A percentile compares a stretch with the other conserved stretches of the same genome.
phyloP scores from a whole-genome alignment of 2,113 vertebrate species.

The Ciconia stormi region DNA sequence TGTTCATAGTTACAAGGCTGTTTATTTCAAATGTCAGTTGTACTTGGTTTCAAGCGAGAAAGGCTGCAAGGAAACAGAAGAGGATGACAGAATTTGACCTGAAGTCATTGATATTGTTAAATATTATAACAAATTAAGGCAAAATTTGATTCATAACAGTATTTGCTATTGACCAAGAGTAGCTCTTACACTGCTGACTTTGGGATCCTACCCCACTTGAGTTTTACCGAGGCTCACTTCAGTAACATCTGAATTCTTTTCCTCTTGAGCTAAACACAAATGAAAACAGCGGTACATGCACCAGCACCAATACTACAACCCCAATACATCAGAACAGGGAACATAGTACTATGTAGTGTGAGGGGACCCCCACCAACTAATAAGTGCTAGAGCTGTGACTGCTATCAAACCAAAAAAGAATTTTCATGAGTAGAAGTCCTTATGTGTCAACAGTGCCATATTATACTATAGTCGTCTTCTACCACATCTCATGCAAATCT shows the following conservation, averaged over 20 bases:
- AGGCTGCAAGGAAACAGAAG: neutral
- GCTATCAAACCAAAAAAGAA: neutral
- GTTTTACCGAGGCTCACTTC: neutral
- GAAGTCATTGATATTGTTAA: neutral
- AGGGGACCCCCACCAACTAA: neutral
- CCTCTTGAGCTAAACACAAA: neutral
- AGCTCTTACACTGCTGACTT: neutral
- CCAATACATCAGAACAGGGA: neutral
- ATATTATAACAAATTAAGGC: neutral
- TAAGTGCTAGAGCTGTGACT: neutral
- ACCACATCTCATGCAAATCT: neutral
- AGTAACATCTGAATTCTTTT: neutral
- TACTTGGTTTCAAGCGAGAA: neutral
- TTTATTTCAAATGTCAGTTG: neutral
- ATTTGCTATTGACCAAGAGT: neutral
- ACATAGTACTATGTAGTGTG: no score
- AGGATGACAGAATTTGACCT: neutral
- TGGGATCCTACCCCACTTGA: neutral
- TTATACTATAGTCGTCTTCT: neutral
- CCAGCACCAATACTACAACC: neutral
- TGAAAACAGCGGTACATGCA: neutral
- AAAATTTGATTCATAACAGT: neutral
- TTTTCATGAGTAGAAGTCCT: neutral
- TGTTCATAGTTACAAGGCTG: neutral
- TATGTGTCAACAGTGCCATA: neutral